These are phyloP conservation scores for Cephus pygmeus DNA, from an alignment of 2,888 invertebrate genomes.

Conservation along the genomic window DNA sequence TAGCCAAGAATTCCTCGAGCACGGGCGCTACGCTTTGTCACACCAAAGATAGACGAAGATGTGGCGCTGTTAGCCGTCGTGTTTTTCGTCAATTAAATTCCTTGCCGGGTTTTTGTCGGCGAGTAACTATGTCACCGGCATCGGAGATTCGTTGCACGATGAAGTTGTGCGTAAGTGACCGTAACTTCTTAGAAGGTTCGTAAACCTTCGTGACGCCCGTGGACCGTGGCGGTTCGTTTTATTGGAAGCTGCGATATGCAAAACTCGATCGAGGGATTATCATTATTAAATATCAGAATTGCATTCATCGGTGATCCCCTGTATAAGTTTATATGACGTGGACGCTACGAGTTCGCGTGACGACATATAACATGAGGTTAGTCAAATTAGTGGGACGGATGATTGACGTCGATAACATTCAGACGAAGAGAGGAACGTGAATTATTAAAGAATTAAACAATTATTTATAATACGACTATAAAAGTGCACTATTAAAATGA, in stretches of 20 bases:
- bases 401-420: background rate
- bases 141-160: slow-evolving; percentile 12
- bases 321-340: background rate
- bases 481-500: background rate
- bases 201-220: background rate
- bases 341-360: background rate
- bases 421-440: background rate
- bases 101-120: slow-evolving; percentile 14
- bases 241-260: background rate
- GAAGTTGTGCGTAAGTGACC: slow-evolving; percentile 16
- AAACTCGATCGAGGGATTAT: background rate
- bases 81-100: slow-evolving; percentile 22
- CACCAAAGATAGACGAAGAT: slow-evolving; percentile 10
- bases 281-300: background rate
- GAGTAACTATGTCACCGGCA: slow-evolving; percentile 6
- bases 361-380: background rate
- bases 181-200: slow-evolving; percentile 1
- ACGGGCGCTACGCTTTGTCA: slow-evolving; percentile 16
- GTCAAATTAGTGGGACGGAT: background rate
- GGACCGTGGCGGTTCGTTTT: background rate
- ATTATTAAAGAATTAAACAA: background rate
- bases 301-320: background rate
- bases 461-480: background rate
- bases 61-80: background rate
- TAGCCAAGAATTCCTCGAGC: slow-evolving; percentile 5